phyloP scores from a whole-genome alignment of 2,113 vertebrate species.

The Microcebus ravelobensis region DNA sequence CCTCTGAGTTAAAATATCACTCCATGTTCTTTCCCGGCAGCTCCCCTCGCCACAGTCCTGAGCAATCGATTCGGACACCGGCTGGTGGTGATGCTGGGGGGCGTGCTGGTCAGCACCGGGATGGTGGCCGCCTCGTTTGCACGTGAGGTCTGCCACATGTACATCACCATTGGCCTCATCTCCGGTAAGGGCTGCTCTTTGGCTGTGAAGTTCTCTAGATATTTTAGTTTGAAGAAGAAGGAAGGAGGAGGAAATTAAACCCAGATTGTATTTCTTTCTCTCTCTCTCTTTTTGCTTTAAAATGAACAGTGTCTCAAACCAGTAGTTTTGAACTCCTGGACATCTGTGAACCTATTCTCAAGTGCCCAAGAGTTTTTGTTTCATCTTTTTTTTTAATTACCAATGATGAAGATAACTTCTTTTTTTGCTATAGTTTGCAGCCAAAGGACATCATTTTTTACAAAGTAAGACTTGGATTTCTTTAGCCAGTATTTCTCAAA shows the following conservation, averaged over 20 bases:
- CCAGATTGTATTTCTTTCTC: not conserved
- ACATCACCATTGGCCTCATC: constrained; percentile 91
- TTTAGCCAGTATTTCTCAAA: not conserved
- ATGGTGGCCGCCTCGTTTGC: constrained; percentile 92
- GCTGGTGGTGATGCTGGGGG: constrained; percentile 93
- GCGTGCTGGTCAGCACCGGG: constrained; percentile 90
- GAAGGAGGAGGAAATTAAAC: not conserved
- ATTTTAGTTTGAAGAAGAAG: not conserved
- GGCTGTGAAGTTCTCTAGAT: rapidly evolving
- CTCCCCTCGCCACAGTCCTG: constrained; percentile 92
- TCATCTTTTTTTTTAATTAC: not conserved
- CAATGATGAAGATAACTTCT: not conserved
- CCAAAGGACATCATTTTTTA: not conserved
- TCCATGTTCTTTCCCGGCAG: constrained; percentile 78
- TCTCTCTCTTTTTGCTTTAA: not conserved
- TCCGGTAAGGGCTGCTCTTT: constrained; percentile 85
- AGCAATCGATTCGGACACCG: constrained; percentile 94
- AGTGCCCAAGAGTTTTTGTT: not conserved
- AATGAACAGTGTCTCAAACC: constrained; percentile 56
- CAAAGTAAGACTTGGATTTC: not conserved
- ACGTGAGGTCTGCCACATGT: constrained; percentile 91
- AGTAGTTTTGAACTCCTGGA: not conserved
- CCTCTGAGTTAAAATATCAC: not conserved
- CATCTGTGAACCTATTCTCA: not conserved
- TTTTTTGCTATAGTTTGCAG: not conserved